phyloP scores from a whole-genome alignment of 1,140 invertebrate species.

The Drosophila ironensis region DNA sequence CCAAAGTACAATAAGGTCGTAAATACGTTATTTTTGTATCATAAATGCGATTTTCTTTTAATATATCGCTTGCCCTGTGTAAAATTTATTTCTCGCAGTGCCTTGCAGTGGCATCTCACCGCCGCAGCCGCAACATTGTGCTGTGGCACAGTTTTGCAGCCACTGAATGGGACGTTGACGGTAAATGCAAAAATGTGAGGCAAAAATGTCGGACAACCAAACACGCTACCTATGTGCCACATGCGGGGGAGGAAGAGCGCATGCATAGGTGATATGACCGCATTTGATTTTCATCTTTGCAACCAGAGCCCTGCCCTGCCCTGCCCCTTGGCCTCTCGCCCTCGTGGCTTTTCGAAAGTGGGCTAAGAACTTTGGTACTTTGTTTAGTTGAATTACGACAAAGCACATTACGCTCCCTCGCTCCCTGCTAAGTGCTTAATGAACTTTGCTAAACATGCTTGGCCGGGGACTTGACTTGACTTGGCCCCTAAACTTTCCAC shows the following conservation, averaged over 20 bases:
- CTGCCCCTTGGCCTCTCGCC: background rate
- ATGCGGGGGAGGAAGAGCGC: background rate
- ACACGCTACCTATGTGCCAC: slow-evolving; percentile 12
- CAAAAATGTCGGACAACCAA: slow-evolving; percentile 17
- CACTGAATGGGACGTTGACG: slow-evolving; percentile 41
- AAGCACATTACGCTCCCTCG: slow-evolving; percentile 39
- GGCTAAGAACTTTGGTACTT: slow-evolving; percentile 51
- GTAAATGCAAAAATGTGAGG: slow-evolving; percentile 49
- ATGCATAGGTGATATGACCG: slow-evolving; percentile 22
- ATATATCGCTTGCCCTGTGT: too few species aligned
- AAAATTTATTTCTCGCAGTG: too few species aligned
- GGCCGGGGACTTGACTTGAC: slow-evolving; percentile 37
- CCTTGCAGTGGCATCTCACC: background rate
- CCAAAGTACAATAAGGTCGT: too few species aligned
- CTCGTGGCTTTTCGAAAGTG: slow-evolving; percentile 4
- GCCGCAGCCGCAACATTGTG: slow-evolving; percentile 41
- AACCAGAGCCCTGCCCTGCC: background rate
- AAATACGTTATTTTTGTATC: too few species aligned
- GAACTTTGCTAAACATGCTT: slow-evolving; percentile 50
- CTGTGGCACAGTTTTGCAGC: slow-evolving; percentile 42
- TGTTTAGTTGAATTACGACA: slow-evolving; percentile 55
- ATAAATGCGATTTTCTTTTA: too few species aligned
- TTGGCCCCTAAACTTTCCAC: slow-evolving; percentile 44
- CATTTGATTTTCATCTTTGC: slow-evolving; percentile 49
- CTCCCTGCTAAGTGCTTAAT: slow-evolving; percentile 57